These are phyloP conservation scores for Erethizon dorsatum DNA, from an alignment of 2,797 vertebrate species.

Conservation along the genomic window DNA sequence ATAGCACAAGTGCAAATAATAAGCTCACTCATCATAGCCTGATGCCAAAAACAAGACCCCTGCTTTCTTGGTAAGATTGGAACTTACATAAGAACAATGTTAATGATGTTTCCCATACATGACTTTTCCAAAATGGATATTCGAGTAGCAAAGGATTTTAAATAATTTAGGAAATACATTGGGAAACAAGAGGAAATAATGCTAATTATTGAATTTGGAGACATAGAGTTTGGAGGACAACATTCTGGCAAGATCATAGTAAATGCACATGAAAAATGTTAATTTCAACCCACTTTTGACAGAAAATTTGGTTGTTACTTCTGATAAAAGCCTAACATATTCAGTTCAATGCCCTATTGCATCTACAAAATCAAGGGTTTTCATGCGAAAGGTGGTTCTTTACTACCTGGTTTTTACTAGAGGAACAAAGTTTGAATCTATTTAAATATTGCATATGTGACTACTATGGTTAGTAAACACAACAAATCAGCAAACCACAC, in stretches of 20 bases:
- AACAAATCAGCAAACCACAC: background rate
- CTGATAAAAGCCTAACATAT: background rate
- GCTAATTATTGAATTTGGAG: background rate
- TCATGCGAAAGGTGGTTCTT: background rate
- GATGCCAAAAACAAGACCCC: background rate
- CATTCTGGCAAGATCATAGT: background rate
- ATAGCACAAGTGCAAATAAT: background rate
- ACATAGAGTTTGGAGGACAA: background rate
- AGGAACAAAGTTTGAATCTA: background rate
- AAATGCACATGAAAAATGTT: background rate
- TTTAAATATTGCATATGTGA: slow-evolving; percentile 8
- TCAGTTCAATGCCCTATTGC: background rate
- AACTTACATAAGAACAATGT: background rate
- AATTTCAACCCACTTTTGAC: background rate
- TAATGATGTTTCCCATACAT: background rate
- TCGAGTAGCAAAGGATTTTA: background rate
- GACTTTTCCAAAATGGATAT: background rate
- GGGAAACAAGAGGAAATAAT: background rate
- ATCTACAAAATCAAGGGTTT: background rate
- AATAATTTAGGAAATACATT: slow-evolving; percentile 48
- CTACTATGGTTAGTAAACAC: background rate
- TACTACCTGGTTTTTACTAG: background rate
- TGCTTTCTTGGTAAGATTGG: background rate
- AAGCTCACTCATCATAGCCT: background rate
- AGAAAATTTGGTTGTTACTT: background rate